A percentile compares a stretch with the other conserved stretches of the same genome.
Conservation (phyloP, 2,888 invertebrate species). For the Helobdella robusta region DNA sequence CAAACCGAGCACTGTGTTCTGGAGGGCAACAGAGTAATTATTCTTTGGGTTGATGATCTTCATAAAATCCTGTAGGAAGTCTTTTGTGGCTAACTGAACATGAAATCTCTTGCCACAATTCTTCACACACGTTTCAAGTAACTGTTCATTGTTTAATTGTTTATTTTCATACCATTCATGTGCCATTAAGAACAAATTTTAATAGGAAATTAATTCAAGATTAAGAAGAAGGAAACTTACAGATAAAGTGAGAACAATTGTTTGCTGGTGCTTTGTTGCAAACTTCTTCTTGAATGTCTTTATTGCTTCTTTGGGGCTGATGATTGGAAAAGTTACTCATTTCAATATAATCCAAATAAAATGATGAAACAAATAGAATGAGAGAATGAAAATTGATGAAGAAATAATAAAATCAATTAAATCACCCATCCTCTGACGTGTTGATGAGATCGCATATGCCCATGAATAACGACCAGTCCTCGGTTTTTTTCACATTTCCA, state of each 20-base stretch:
- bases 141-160: conserved; percentile 46
- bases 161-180: neutral
- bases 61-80: conserved; percentile 72
- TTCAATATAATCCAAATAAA: neutral
- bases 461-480: conserved; percentile 97
- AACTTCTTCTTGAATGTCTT: conserved; percentile 74
- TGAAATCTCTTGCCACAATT: conserved; percentile 92
- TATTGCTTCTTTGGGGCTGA: conserved; percentile 77
- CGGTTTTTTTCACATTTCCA: conserved; percentile 73
- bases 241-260: conserved; percentile 19
- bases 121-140: conserved; percentile 93
- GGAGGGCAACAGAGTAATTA: conserved; percentile 90
- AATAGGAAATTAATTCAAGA: neutral
- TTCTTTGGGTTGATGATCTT: conserved; percentile 78
- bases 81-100: conserved; percentile 74
- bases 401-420: neutral
- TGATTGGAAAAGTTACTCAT: conserved; percentile 28
- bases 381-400: neutral
- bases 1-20: conserved; percentile 81
- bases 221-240: conserved; percentile 7
- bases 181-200: too few relatives aligned
- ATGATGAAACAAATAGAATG: neutral
- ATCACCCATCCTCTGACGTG: conserved; percentile 76
- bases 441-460: conserved; percentile 97
- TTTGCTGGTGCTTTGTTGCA: conserved; percentile 67